Percentiles rank a stretch among this genome's conserved stretches.
These are phyloP conservation scores for Bombus confusus DNA, from an alignment of 1,140 invertebrate genomes.

Conservation along the genomic window DNA sequence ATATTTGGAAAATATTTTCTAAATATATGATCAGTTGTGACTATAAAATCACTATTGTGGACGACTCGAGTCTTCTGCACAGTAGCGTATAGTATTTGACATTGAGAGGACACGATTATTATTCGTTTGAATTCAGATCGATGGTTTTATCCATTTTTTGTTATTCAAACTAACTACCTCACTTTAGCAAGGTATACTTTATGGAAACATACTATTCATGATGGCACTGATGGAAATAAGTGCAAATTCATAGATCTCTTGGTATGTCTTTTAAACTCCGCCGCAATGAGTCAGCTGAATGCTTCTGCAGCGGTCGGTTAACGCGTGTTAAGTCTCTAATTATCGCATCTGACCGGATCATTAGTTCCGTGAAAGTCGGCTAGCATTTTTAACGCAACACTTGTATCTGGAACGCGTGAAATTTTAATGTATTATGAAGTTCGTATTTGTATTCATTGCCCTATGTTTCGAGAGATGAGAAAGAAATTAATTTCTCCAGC, in stretches of 20 bases:
- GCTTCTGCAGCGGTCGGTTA: neutral
- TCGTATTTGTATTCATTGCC: neutral
- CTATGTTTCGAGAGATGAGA: neutral
- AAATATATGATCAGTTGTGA: no score
- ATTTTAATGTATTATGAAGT: neutral
- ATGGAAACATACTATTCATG: no score
- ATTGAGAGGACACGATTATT: no score
- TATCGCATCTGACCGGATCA: conserved; percentile 8
- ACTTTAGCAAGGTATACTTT: no score
- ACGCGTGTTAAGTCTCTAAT: conserved; percentile 6
- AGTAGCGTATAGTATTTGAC: no score
- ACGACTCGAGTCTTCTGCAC: no score
- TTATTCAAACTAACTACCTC: no score
- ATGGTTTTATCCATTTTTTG: neutral
- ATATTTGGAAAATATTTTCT: no score
- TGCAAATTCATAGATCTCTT: neutral
- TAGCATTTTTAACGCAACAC: neutral
- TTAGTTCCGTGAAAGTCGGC: neutral
- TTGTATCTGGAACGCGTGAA: neutral
- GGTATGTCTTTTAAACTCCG: neutral
- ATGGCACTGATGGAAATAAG: neutral
- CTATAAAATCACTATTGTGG: no score
- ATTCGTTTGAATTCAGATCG: no score
- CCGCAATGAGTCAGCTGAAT: neutral
- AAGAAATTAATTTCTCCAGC: neutral